Evolutionary conservation across 2,113 vertebrate species (phyloP), one percentile per base, ranked within the genome.

Genomic region (Perca schrenkii): DNA sequence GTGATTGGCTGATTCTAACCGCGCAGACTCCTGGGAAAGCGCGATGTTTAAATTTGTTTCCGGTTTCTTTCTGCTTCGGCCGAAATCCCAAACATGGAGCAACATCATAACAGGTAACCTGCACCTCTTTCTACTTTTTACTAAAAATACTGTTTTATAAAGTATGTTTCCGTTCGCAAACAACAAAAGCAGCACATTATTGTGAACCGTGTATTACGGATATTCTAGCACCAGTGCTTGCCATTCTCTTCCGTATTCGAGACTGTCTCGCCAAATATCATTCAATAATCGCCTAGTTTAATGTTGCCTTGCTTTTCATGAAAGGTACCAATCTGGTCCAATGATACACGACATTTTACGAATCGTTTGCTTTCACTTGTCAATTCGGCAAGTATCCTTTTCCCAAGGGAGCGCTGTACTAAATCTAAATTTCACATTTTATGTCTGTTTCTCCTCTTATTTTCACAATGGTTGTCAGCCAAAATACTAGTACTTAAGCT

Each of bases 21-120:
- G 63, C 87, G 63, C 70, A 63, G 73, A 25, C 53, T 77, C 11
- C 15, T 80, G 88, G 85, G 85, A 84, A 80, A 80, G 87, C 91
- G 89, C 90, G 79, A 74, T 50, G 77, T 94, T 94, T 72, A 91
- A 94, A 92, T 83, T 53, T 10, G 56, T 57, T 91, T 93, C 88
- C 89, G 83, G 80, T 77, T 79, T 75, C 1, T 0, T 3, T 77
- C n/a, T 11, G 14, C 28, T 47, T 47, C 49, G 22, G 17, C 25
- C 49, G 75, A 36, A 34, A 49, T 12, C 6, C 0, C 0, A 52
- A 10, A 69, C 54, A 93, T 93, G 93, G 93, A 94, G 36, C 62
- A 10, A n/a, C 58, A 46, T 28, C 52, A 21, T 0, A 74, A 0
- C 40, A 91, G 92, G 92, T 94, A 76, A 0, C 10, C 40, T 11